A percentile compares a stretch with the other conserved stretches of the same genome.
These are phyloP conservation scores for Girardia tigrina DNA, from an alignment of 2,888 invertebrate species.

Conservation along the genomic window DNA sequence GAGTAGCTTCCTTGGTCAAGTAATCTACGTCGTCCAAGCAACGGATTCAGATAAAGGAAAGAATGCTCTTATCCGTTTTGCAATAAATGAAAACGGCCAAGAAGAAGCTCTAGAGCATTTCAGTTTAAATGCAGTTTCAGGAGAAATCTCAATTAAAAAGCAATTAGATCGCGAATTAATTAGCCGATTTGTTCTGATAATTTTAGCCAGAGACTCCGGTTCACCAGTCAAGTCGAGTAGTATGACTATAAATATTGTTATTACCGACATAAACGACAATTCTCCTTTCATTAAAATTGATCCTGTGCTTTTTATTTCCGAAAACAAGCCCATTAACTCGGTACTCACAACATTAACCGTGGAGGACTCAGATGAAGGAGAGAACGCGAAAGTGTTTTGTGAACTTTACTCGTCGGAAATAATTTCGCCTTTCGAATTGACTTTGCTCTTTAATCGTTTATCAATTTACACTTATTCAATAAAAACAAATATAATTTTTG, in stretches of 20 bases:
- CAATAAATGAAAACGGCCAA: neutral
- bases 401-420: neutral
- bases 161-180: neutral
- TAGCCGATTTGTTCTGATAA: neutral
- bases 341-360: neutral
- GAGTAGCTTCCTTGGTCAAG: neutral
- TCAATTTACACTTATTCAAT: neutral
- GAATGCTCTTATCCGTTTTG: neutral
- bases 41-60: neutral
- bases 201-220: neutral
- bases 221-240: neutral
- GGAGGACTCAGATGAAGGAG: neutral
- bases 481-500: neutral
- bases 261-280: constrained; percentile 23
- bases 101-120: neutral
- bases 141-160: neutral
- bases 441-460: neutral
- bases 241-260: neutral
- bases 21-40: neutral
- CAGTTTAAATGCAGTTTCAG: neutral
- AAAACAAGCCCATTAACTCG: neutral
- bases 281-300: neutral
- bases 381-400: neutral
- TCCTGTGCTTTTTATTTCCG: neutral
- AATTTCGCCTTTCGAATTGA: neutral